Base-by-base conservation (phyloP, 92 coral and sea anemone genomes). In the Palythoa caribaeorum region DNA sequence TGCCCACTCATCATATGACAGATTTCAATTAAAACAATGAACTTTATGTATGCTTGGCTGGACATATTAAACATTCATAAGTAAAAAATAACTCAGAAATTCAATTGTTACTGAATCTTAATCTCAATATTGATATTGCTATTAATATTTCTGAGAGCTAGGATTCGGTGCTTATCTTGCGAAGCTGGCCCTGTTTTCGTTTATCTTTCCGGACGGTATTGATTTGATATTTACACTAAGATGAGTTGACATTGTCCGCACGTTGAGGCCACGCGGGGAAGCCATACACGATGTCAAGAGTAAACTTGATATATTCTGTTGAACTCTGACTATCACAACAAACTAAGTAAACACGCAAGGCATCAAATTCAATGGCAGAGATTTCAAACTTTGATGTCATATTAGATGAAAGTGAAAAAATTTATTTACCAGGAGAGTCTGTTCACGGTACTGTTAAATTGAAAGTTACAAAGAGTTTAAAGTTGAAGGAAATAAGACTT, bases 401-500 rank as follows among this genome's bases (percentile, higher is more conserved):
- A 60, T 83, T 94, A 16, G 94, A 94, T 36, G 92, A 94, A 14
- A 71, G 87, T 19, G 86, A 79, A 35, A 88, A 86, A 15, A 79
- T 87, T 66, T 89, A 89, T 66, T 90, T 53, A 16, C 97, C 97
- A 4, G 97, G 97, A 10, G 90, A 92, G 5, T 62, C 87, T 15
- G 92, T 94, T 10, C 65, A 86, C 53, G 97, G 97, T 8, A 80
- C 83, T 28, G 83, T 94, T 6, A 87, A 74, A 77, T 54, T 94
- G 20, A 91, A 86, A 12, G 53, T 87, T 1, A 89, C 83, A 20
- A 91, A 84, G 51, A 79, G 53, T 48, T 83, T 89, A 10, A 90
- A 83, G 60, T 53, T 94, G 47, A 84, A 85, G 75, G 92, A 92
- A 81, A 50, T 94, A 51, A 86, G 77, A 68, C 86, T 94, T 17